phyloP scores from a whole-genome alignment of 2,797 vertebrate genomes.

The Melanitta fusca region DNA sequence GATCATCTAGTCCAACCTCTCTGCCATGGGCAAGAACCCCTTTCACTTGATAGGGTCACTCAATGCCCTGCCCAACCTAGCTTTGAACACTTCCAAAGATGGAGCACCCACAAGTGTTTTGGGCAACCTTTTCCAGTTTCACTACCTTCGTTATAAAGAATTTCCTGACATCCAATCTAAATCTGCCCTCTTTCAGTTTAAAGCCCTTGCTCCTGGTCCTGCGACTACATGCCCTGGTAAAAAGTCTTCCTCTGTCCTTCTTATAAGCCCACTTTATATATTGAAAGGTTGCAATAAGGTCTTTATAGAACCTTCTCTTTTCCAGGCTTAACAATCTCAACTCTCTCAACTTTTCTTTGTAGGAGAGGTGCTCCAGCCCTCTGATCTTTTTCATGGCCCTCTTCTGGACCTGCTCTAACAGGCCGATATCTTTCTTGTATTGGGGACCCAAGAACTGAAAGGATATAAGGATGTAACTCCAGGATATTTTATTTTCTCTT shows the following conservation, averaged over 20 bases:
- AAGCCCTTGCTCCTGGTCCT: neutral
- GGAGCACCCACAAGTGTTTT: neutral
- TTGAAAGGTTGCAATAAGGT: neutral
- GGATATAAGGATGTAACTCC: neutral
- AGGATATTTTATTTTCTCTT: neutral
- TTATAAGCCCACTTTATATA: neutral
- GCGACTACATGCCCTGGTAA: neutral
- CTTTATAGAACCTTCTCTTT: neutral
- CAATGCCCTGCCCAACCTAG: neutral
- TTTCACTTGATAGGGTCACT: neutral
- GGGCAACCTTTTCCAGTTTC: neutral
- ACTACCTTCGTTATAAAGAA: neutral
- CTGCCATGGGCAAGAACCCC: neutral
- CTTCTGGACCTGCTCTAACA: neutral
- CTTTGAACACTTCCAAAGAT: neutral
- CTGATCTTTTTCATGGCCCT: too few relatives aligned
- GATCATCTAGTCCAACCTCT: neutral
- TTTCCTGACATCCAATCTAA: neutral
- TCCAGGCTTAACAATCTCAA: neutral
- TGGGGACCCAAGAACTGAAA: neutral
- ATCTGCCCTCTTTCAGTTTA: neutral
- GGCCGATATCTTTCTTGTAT: neutral
- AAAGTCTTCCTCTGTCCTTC: neutral
- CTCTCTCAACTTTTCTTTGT: neutral
- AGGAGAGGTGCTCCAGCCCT: neutral